Conservation (phyloP, 2,113 vertebrate genomes). For the Plestiodon gilberti region DNA sequence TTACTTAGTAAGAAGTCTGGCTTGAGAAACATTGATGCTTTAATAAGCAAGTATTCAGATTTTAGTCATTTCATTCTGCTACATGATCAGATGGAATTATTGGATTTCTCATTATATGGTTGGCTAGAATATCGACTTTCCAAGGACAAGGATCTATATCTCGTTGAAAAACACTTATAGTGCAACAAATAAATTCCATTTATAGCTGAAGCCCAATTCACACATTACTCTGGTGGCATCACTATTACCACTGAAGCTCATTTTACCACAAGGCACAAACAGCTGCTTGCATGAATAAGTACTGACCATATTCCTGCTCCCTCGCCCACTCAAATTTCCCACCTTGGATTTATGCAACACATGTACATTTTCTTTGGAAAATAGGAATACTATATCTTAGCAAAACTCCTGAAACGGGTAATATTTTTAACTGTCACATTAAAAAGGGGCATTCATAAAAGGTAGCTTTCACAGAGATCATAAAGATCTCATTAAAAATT, state of each 20-base stretch:
- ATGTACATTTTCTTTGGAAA: neutral
- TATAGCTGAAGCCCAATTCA: neutral
- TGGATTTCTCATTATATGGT: neutral
- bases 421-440: neutral
- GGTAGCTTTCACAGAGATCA: neutral
- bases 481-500: too few species aligned
- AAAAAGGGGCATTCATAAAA: neutral
- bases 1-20: neutral
- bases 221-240: neutral
- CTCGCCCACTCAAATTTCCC: neutral
- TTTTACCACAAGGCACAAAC: neutral
- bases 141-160: neutral
- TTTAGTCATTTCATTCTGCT: neutral
- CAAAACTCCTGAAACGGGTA: neutral
- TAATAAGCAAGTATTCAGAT: constrained; percentile 15
- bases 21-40: neutral
- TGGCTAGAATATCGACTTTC: constrained; percentile 4
- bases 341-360: neutral
- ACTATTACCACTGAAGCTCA: neutral
- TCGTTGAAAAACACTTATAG: neutral
- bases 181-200: neutral
- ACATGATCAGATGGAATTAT: neutral
- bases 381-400: neutral
- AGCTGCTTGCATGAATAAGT: neutral
- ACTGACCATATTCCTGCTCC: neutral